Evolutionary conservation across 2,113 vertebrate species (phyloP).

Genomic region (Apeltes quadracus): DNA sequence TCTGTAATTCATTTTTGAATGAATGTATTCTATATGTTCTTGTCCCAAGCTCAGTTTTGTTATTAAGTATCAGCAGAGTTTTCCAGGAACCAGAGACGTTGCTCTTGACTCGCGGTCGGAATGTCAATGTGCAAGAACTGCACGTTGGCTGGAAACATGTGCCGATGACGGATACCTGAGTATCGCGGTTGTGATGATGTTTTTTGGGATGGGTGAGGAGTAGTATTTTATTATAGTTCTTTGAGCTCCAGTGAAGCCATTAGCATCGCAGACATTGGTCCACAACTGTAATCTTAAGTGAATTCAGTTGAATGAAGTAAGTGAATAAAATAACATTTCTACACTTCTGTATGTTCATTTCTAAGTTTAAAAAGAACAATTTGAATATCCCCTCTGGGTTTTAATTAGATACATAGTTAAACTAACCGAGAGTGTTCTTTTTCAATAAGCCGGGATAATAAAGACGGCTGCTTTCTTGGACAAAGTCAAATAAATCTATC

Average conservation of each 20-base stretch:
- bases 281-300: slow-evolving; percentile 1
- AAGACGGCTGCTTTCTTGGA: background rate
- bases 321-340: slow-evolving; percentile 1
- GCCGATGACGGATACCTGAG: background rate
- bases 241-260: background rate
- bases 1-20: slow-evolving; percentile 2
- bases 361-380: slow-evolving; percentile 1
- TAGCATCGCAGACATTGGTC: background rate
- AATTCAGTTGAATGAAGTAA: background rate
- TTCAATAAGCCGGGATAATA: slow-evolving; percentile 5
- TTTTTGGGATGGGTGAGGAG: background rate
- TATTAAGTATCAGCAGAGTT: background rate
- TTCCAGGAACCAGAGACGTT: background rate
- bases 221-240: background rate
- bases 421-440: slow-evolving; percentile 17
- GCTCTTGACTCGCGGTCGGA: background rate
- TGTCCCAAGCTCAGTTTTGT: background rate
- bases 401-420: slow-evolving; percentile 24
- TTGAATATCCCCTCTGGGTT: slow-evolving; percentile 10
- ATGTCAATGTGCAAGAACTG: background rate
- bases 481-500: slow-evolving; percentile 32
- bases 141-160: background rate
- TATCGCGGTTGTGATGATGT: background rate
- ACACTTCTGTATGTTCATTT: slow-evolving; percentile 3
- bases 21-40: background rate